A percentile compares a stretch with the other conserved stretches of the same genome.
phyloP scores from a whole-genome alignment of 1,140 invertebrate species.

The Lanistes nyassanus region DNA sequence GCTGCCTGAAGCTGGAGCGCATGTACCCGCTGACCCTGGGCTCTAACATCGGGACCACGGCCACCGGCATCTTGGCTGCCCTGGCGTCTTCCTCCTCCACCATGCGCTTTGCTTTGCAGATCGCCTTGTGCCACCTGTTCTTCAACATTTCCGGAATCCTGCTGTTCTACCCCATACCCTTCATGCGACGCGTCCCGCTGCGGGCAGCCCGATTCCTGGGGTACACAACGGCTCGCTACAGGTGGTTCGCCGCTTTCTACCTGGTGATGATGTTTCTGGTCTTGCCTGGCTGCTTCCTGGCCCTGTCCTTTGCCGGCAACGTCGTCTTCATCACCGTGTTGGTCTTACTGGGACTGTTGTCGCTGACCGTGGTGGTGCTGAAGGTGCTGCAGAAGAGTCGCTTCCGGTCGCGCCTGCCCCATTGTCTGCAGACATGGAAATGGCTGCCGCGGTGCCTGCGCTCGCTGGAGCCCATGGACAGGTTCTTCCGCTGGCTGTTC shows the following conservation, averaged over 20 bases:
- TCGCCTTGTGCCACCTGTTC: slow-evolving; percentile 74
- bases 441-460: slow-evolving; percentile 69
- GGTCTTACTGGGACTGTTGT: slow-evolving; percentile 43
- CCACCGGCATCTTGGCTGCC: slow-evolving; percentile 72
- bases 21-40: slow-evolving; percentile 75
- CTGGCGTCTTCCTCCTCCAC: slow-evolving; percentile 65
- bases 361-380: slow-evolving; percentile 62
- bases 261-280: slow-evolving; percentile 70
- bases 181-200: slow-evolving; percentile 71
- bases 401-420: slow-evolving; percentile 63
- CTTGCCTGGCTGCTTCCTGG: slow-evolving; percentile 68
- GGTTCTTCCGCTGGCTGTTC: slow-evolving; percentile 9
- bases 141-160: slow-evolving; percentile 75
- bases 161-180: slow-evolving; percentile 74
- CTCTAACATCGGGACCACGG: slow-evolving; percentile 75
- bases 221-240: slow-evolving; percentile 68
- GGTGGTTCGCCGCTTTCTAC: slow-evolving; percentile 73
- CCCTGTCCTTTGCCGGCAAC: slow-evolving; percentile 59
- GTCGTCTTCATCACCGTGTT: slow-evolving; percentile 50
- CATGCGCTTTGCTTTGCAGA: slow-evolving; percentile 69
- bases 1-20: slow-evolving; percentile 72
- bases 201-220: slow-evolving; percentile 69
- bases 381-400: slow-evolving; percentile 65
- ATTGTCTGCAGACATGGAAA: slow-evolving; percentile 67
- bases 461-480: slow-evolving; percentile 66